Evolutionary conservation across 1,140 invertebrate genomes (phyloP).

Genomic region (Mesaphorura yosii): DNA sequence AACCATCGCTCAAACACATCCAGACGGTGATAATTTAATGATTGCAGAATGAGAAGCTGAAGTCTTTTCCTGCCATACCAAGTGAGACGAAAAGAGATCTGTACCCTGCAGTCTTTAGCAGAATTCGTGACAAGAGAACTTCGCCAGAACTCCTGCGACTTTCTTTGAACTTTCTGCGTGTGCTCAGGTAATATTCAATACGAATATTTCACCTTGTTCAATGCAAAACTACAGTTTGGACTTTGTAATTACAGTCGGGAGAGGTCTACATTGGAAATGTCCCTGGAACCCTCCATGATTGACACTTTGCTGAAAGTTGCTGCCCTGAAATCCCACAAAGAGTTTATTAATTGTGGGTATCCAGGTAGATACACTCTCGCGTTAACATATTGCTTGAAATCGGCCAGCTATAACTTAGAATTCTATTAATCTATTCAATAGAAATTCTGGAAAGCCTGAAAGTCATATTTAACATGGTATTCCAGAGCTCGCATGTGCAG

Average conservation of each 20-base stretch:
- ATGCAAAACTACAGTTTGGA: no score
- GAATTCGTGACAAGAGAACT: no score
- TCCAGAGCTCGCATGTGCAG: slow-evolving; percentile 60
- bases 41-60: no score
- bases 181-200: no score
- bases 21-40: no score
- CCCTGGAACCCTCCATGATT: slow-evolving; percentile 6
- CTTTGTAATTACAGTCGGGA: slow-evolving; percentile 19
- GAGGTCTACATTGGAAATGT: slow-evolving; percentile 17
- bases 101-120: no score
- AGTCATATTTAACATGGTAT: slow-evolving; percentile 78
- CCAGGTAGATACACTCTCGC: slow-evolving; percentile 9
- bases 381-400: background rate
- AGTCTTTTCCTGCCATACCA: no score
- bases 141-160: no score
- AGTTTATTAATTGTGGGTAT: slow-evolving; percentile 14
- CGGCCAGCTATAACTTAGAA: background rate
- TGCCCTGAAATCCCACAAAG: slow-evolving; percentile 5
- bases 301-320: slow-evolving; percentile 12
- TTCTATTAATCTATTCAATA: slow-evolving; percentile 2
- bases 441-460: slow-evolving; percentile 61
- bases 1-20: no score
- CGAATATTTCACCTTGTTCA: no score
- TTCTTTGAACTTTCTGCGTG: no score
- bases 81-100: no score